A percentile compares a stretch with the other conserved stretches of the same genome.
These are phyloP conservation scores for Dromius quadrimaculatus DNA, from an alignment of 2,888 invertebrate species.

Conservation along the genomic window DNA sequence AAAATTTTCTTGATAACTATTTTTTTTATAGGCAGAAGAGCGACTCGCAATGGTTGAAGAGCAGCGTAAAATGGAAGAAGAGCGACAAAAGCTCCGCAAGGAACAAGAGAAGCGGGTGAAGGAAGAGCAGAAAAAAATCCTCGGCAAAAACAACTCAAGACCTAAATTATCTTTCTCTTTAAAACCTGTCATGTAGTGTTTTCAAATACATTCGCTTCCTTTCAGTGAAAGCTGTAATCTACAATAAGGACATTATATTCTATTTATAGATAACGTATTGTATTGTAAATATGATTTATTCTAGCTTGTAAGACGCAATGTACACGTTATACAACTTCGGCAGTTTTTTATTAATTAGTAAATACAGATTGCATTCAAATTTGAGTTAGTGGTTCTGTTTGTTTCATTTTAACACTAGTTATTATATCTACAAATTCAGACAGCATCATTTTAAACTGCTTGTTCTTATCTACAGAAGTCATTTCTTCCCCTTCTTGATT, in stretches of 20 bases:
- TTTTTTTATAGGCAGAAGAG: slow-evolving; percentile 86
- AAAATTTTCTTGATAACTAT: too few relatives aligned
- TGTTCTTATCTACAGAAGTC: not conserved
- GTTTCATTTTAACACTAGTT: not conserved
- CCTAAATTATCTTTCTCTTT: slow-evolving; percentile 94
- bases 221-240: slow-evolving; percentile 7
- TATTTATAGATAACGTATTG: slow-evolving; percentile 40
- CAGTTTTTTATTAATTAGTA: slow-evolving; percentile 47
- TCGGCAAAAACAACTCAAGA: slow-evolving; percentile 96
- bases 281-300: slow-evolving; percentile 47
- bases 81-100: slow-evolving; percentile 90
- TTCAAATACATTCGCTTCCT: not conserved
- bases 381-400: not conserved
- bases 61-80: slow-evolving; percentile 95
- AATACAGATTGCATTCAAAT: slow-evolving; percentile 34
- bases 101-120: slow-evolving; percentile 93
- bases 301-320: slow-evolving; percentile 44
- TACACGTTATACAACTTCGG: slow-evolving; percentile 47
- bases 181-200: slow-evolving; percentile 76
- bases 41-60: slow-evolving; percentile 96
- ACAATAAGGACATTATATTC: slow-evolving; percentile 34
- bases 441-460: slow-evolving; percentile 27
- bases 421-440: slow-evolving; percentile 49
- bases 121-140: slow-evolving; percentile 96
- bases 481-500: not conserved